These are phyloP conservation scores for Patiria miniata DNA, from an alignment of 35 echinoderm and acorn worm species.

Conservation along the genomic window DNA sequence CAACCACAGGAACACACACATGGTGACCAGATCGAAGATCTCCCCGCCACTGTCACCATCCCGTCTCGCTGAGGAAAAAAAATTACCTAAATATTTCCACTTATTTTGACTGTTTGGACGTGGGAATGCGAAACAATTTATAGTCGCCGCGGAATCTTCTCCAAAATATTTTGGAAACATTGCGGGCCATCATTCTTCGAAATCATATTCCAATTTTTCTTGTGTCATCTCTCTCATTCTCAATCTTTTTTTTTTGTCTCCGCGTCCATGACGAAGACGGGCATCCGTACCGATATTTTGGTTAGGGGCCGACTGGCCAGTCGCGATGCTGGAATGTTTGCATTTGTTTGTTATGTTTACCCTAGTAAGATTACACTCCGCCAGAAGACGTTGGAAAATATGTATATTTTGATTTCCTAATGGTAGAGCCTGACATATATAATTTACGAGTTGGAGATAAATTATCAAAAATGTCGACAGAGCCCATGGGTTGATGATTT, in stretches of 20 bases:
- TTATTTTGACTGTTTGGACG: slow-evolving; percentile 25
- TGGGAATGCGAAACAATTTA: slow-evolving; percentile 29
- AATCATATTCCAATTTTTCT: slow-evolving; percentile 10
- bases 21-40: neutral
- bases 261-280: neutral
- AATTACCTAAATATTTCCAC: slow-evolving; percentile 28
- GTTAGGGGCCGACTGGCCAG: neutral
- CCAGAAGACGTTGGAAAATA: slow-evolving; percentile 33
- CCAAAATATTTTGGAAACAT: slow-evolving; percentile 32
- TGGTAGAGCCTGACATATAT: slow-evolving; percentile 55
- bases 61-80: neutral
- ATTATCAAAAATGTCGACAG: slow-evolving; percentile 26
- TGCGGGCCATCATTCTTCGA: slow-evolving; percentile 17
- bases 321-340: slow-evolving; percentile 55
- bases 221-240: neutral
- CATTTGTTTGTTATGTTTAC: slow-evolving; percentile 78
- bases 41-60: neutral
- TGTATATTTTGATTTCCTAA: slow-evolving; percentile 95
- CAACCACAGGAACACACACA: too few relatives aligned
- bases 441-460: slow-evolving; percentile 53
- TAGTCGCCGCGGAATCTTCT: slow-evolving; percentile 16
- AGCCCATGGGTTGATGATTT: slow-evolving; percentile 10
- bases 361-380: slow-evolving; percentile 51
- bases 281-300: neutral
- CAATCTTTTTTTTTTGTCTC: neutral